phyloP scores from a whole-genome alignment of 1,140 invertebrate species.

The Cylas formicarius region DNA sequence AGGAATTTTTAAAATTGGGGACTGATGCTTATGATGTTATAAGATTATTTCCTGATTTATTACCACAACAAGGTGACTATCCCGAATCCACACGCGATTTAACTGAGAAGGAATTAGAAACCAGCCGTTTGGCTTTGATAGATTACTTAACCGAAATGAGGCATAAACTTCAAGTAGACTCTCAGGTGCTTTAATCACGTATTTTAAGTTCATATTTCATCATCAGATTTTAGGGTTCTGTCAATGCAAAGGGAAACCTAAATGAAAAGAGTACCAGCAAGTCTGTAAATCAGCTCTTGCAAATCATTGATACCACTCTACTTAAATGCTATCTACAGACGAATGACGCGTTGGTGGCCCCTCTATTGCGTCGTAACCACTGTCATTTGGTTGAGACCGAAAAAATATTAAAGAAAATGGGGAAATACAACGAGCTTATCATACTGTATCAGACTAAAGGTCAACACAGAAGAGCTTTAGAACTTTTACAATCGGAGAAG shows the following conservation, averaged over 20 bases:
- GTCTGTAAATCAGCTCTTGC: conserved; percentile 58
- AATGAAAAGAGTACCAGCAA: conserved; percentile 37
- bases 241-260: conserved; percentile 37
- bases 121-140: conserved; percentile 80
- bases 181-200: conserved; percentile 19
- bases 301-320: conserved; percentile 93
- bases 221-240: conserved; percentile 16
- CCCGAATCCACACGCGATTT: conserved; percentile 52
- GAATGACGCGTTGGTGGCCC: conserved; percentile 88
- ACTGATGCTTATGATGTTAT: conserved; percentile 94
- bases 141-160: conserved; percentile 79
- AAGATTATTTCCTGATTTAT: conserved; percentile 78
- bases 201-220: conserved; percentile 5
- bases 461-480: conserved; percentile 85
- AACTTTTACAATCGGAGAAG: conserved; percentile 71
- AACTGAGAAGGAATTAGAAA: conserved; percentile 79
- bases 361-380: conserved; percentile 86
- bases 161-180: conserved; percentile 21
- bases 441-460: conserved; percentile 93
- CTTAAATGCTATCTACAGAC: conserved; percentile 95
- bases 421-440: conserved; percentile 89
- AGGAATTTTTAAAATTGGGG: conserved; percentile 78
- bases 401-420: conserved; percentile 73
- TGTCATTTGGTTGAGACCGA: conserved; percentile 94
- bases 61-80: conserved; percentile 57